Evolutionary conservation across 1,140 invertebrate genomes (phyloP).

Genomic region (Drosophila kepulauana): DNA sequence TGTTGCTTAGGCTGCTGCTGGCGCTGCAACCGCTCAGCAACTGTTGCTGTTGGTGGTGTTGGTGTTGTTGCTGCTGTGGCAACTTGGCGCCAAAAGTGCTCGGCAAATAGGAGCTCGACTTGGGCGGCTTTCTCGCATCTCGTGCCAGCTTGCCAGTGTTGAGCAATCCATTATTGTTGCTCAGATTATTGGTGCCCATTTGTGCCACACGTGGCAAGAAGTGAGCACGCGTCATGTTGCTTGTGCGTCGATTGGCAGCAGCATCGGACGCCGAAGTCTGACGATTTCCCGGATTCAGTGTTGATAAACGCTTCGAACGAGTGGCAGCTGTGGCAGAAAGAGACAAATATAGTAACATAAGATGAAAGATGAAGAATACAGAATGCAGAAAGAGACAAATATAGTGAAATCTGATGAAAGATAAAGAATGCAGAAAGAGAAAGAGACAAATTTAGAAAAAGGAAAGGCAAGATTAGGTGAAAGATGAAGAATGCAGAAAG

Average conservation of each 20-base stretch:
- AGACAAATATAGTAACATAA: not conserved
- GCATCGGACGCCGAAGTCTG: not conserved
- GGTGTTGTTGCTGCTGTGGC: conserved; percentile 1
- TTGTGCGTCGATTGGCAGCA: not conserved
- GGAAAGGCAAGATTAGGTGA: too few relatives aligned
- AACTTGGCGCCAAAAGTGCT: conserved; percentile 28
- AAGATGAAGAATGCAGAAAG: too few relatives aligned
- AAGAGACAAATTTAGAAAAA: too few relatives aligned
- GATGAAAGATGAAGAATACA: not conserved
- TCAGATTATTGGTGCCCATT: conserved; percentile 15
- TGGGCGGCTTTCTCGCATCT: not conserved
- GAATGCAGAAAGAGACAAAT: too few relatives aligned
- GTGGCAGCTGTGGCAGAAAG: not conserved
- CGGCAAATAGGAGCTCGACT: not conserved
- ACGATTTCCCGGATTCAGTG: not conserved
- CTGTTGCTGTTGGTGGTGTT: conserved; percentile 11
- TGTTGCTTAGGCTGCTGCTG: conserved; percentile 21
- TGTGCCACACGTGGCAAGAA: conserved; percentile 52
- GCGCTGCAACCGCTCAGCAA: conserved; percentile 4
- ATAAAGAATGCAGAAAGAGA: too few relatives aligned
- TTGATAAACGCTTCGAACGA: conserved; percentile 16
- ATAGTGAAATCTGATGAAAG: too few relatives aligned
- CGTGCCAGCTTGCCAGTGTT: not conserved
- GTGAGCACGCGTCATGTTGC: not conserved
- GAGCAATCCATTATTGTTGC: conserved; percentile 3